Evolutionary conservation across 1,140 invertebrate genomes (phyloP).

Genomic region (Apis mellifera): DNA sequence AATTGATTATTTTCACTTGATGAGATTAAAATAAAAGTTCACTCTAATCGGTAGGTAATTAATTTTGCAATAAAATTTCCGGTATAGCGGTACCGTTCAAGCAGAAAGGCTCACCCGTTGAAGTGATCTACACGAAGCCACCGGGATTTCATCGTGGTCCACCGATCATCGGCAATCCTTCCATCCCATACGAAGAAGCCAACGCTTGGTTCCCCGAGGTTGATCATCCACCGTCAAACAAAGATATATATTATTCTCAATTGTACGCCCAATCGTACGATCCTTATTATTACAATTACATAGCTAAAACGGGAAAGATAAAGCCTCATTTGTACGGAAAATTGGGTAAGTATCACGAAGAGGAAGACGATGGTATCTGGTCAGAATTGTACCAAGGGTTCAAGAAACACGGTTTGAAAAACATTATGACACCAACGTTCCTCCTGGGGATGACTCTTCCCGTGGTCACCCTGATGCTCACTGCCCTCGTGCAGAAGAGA

Average conservation of each 20-base stretch:
- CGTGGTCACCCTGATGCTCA: slow-evolving; percentile 75
- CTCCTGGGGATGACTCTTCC: slow-evolving; percentile 77
- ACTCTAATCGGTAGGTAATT: not conserved
- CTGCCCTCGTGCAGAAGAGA: slow-evolving; percentile 73
- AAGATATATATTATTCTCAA: slow-evolving; percentile 76
- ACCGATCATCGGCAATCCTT: slow-evolving; percentile 50
- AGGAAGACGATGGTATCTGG: slow-evolving; percentile 69
- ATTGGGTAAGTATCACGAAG: slow-evolving; percentile 59
- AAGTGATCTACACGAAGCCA: slow-evolving; percentile 75
- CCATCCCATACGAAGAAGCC: slow-evolving; percentile 66
- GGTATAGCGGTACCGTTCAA: slow-evolving; percentile 45
- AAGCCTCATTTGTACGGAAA: slow-evolving; percentile 77
- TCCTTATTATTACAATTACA: slow-evolving; percentile 78
- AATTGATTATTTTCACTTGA: not conserved
- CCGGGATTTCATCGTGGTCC: slow-evolving; percentile 64
- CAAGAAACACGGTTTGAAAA: slow-evolving; percentile 77
- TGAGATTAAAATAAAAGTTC: not conserved
- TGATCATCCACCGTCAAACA: slow-evolving; percentile 58
- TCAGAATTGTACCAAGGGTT: slow-evolving; percentile 73
- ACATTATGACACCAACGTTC: slow-evolving; percentile 78
- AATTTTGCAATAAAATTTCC: not conserved
- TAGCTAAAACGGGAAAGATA: slow-evolving; percentile 76
- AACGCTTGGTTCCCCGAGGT: slow-evolving; percentile 66
- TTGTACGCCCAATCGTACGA: slow-evolving; percentile 78
- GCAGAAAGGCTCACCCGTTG: slow-evolving; percentile 56